Percentiles rank a stretch among this genome's conserved stretches.
Conservation (phyloP, 2,888 invertebrate species). For the Schrankia costaestrigalis region DNA sequence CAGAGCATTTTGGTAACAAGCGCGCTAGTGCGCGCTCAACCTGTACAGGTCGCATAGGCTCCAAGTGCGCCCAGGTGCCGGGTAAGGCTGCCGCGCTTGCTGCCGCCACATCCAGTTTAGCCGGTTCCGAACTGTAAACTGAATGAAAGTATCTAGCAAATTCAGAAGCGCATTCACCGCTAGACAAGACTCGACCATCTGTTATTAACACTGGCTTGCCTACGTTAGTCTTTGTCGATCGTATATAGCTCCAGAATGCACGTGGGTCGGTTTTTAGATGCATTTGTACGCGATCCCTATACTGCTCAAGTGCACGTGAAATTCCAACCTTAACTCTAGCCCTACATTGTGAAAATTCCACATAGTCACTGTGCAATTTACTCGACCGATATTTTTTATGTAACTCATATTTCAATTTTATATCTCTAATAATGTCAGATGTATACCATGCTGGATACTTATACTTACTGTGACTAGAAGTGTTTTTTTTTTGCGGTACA, state of each 20-base stretch:
- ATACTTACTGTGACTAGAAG: background rate
- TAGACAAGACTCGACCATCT: background rate
- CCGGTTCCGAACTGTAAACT: background rate
- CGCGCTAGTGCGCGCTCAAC: too few species aligned
- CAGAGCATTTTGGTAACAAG: constrained; percentile 4
- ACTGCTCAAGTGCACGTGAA: background rate
- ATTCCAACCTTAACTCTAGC: background rate
- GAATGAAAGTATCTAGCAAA: background rate
- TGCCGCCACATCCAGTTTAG: background rate
- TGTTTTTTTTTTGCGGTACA: background rate
- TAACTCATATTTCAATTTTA: background rate
- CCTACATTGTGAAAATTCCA: background rate
- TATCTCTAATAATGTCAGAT: background rate
- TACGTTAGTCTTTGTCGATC: background rate
- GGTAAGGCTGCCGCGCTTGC: background rate
- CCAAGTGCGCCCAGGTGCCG: background rate
- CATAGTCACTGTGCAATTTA: background rate
- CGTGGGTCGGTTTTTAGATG: background rate
- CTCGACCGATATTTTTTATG: background rate
- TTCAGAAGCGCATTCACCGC: background rate
- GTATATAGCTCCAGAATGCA: background rate
- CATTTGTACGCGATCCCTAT: background rate
- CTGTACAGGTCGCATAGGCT: too few species aligned
- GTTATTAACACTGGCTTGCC: background rate
- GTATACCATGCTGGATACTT: background rate